These are phyloP conservation scores for Drosophila auraria DNA, from an alignment of 1,140 invertebrate species.

Conservation along the genomic window DNA sequence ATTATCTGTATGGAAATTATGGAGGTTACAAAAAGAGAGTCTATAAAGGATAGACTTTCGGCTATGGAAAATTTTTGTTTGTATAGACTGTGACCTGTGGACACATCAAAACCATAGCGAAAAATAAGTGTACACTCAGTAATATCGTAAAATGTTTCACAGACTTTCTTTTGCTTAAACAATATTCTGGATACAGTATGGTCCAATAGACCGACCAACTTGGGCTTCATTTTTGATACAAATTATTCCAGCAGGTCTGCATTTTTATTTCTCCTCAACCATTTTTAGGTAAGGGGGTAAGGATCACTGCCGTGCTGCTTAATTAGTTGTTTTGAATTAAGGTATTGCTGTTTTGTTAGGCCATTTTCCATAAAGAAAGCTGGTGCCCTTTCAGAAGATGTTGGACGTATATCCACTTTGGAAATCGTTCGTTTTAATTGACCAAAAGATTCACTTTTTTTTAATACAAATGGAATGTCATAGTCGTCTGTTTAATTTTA, in stretches of 20 bases:
- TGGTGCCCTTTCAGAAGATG: neutral
- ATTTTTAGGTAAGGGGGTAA: neutral
- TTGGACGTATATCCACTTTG: neutral
- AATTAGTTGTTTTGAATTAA: neutral
- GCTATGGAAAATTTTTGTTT: neutral
- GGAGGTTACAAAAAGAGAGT: neutral
- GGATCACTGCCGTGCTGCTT: neutral
- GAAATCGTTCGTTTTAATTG: too few relatives aligned
- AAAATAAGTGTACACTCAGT: constrained; percentile 2
- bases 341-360: constrained; percentile 1
- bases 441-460: too few relatives aligned
- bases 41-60: neutral
- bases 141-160: constrained; percentile 5
- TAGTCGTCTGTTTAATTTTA: too few relatives aligned
- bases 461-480: too few relatives aligned
- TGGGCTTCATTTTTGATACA: constrained; percentile 2
- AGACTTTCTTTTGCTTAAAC: constrained; percentile 8
- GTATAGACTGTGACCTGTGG: constrained; percentile 2
- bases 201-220: constrained; percentile 5
- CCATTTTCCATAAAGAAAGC: neutral
- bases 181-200: constrained; percentile 7
- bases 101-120: neutral
- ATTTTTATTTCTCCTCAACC: constrained; percentile 4
- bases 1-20: neutral
- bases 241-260: constrained; percentile 1